phyloP scores from a whole-genome alignment of 2,888 invertebrate species.

The Leptothorax acervorum region DNA sequence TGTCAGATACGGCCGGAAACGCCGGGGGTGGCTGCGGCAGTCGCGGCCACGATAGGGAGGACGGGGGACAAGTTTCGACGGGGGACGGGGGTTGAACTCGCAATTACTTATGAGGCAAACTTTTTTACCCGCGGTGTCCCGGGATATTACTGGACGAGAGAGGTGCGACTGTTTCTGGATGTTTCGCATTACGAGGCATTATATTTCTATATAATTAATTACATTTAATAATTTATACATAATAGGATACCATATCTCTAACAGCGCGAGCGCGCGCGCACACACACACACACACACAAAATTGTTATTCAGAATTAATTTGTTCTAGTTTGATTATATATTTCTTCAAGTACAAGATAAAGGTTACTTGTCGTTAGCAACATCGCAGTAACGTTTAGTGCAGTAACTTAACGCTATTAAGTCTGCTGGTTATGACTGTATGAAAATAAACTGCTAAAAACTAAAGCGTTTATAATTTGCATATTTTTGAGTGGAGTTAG shows the following conservation, averaged over 20 bases:
- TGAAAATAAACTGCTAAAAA: conserved; percentile 21
- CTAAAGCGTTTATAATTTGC: conserved; percentile 12
- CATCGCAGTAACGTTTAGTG: background rate
- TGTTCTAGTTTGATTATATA: background rate
- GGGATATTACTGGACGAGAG: conserved; percentile 55
- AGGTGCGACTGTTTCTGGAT: conserved; percentile 26
- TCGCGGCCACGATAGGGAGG: conserved; percentile 28
- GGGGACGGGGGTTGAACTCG: conserved; percentile 56
- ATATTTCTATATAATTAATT: conserved; percentile 1
- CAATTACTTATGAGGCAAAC: conserved; percentile 65
- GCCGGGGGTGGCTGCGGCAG: conserved; percentile 47
- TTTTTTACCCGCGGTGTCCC: conserved; percentile 56
- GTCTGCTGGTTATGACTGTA: conserved; percentile 35
- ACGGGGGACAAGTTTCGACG: conserved; percentile 51
- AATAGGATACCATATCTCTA: background rate
- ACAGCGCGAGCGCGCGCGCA: too few species aligned
- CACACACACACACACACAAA: background rate
- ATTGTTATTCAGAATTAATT: background rate
- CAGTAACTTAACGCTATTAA: background rate
- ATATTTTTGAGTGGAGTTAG: conserved; percentile 4
- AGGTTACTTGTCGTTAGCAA: conserved; percentile 8
- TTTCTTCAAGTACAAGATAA: conserved; percentile 27
- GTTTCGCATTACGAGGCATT: background rate
- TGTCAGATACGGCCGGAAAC: conserved; percentile 51
- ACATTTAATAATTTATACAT: background rate